Evolutionary conservation across 2,113 vertebrate genomes (phyloP).

Genomic region (Lipotes vexillifer): DNA sequence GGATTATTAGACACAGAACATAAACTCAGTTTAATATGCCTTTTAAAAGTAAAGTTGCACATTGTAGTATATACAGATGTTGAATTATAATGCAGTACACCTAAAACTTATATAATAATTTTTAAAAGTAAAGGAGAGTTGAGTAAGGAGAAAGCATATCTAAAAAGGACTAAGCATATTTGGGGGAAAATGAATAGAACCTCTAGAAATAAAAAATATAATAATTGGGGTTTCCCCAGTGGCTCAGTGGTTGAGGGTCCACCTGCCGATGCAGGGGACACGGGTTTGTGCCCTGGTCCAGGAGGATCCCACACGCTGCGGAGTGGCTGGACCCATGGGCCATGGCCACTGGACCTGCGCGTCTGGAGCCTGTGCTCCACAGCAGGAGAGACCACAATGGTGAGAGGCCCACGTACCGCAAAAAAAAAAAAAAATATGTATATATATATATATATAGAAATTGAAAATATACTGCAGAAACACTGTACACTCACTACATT

Average conservation of each 20-base stretch:
- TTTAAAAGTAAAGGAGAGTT: neutral
- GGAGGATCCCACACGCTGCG: too few relatives aligned
- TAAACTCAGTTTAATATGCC: neutral
- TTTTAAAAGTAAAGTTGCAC: neutral
- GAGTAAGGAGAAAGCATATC: neutral
- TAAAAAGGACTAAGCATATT: neutral
- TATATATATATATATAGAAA: neutral
- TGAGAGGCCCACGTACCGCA: too few relatives aligned
- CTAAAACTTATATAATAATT: neutral
- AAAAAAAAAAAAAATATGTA: too few relatives aligned
- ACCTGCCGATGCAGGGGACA: too few relatives aligned
- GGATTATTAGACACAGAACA: neutral
- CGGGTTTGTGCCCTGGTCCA: too few relatives aligned
- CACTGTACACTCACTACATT: neutral
- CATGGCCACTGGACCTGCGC: too few relatives aligned
- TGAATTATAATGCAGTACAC: neutral
- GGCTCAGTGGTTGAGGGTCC: rapidly evolving
- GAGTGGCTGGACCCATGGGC: too few relatives aligned
- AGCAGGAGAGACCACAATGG: too few relatives aligned
- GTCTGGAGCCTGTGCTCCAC: too few relatives aligned
- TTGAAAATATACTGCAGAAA: neutral
- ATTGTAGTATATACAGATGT: neutral
- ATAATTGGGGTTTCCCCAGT: neutral
- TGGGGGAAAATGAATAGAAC: neutral
- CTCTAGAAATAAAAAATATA: neutral